Evolutionary conservation across 2,888 invertebrate genomes (phyloP).

Genomic region (Aplocera efformata): DNA sequence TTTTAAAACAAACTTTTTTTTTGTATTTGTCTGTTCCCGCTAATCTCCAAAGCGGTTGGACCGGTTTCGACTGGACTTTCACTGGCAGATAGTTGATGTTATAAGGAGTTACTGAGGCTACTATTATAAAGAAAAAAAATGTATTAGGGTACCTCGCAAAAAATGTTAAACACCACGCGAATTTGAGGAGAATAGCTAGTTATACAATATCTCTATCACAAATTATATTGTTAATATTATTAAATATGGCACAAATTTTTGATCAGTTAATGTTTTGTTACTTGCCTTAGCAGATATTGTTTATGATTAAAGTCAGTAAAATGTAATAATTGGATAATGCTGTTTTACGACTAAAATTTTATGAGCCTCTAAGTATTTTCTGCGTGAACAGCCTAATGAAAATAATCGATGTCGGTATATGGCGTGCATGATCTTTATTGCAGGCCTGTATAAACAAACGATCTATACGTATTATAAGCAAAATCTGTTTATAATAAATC

Average conservation of each 20-base stretch:
- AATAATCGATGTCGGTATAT: slow-evolving; percentile 57
- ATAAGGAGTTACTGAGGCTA: no score
- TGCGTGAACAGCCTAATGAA: slow-evolving; percentile 51
- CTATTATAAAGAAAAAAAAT: no score
- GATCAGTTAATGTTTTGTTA: slow-evolving; percentile 38
- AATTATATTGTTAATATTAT: slow-evolving; percentile 2
- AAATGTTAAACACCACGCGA: no score
- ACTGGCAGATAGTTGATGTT: no score
- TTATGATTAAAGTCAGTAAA: slow-evolving; percentile 63
- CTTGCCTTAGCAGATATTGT: slow-evolving; percentile 50
- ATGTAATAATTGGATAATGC: slow-evolving; percentile 63
- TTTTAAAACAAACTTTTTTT: no score
- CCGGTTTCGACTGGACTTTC: no score
- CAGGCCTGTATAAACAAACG: slow-evolving; percentile 48
- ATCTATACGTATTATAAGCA: slow-evolving; percentile 36
- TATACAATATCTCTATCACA: no score
- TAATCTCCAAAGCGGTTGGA: no score
- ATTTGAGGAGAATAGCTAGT: no score
- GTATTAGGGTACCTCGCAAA: no score
- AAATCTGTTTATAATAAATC: slow-evolving; percentile 22
- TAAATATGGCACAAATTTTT: slow-evolving; percentile 16
- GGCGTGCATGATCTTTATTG: slow-evolving; percentile 52
- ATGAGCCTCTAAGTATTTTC: slow-evolving; percentile 50
- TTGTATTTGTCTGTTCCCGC: no score
- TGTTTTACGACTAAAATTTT: slow-evolving; percentile 62